These are phyloP conservation scores for Bradypus variegatus DNA, from an alignment of 2,797 vertebrate genomes.

Conservation along the genomic window DNA sequence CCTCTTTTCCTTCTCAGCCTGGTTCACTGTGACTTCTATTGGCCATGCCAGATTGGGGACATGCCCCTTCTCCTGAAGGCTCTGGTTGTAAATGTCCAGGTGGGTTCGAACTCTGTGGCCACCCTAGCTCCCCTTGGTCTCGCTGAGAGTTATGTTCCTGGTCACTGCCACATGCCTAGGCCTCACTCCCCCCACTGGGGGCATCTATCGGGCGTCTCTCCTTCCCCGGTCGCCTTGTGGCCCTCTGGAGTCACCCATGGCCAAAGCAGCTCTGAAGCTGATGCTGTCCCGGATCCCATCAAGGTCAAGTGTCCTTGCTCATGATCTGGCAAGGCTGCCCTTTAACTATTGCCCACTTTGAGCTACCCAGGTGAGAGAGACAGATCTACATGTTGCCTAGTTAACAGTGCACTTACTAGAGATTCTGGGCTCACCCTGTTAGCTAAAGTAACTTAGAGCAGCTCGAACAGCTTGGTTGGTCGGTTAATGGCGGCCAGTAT, in stretches of 20 bases:
- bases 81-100: neutral
- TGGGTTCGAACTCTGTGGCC: neutral
- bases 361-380: neutral
- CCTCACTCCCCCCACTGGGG: neutral
- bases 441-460: neutral
- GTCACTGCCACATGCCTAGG: neutral
- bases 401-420: neutral
- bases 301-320: neutral
- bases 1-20: no score
- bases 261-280: neutral
- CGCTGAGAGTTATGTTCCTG: neutral
- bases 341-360: neutral
- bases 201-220: neutral
- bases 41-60: no score
- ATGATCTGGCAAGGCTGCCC: neutral
- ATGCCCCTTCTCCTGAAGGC: neutral
- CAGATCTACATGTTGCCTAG: neutral
- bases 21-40: no score
- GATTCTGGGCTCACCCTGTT: neutral
- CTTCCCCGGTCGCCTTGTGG: neutral
- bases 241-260: neutral
- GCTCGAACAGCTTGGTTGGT: neutral
- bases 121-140: neutral
- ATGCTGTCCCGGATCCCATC: neutral
- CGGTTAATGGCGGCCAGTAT: neutral